Evolutionary conservation across 2,888 invertebrate genomes (phyloP), one percentile per base, ranked within the genome.

Genomic region (Nemapogon koenigi): DNA sequence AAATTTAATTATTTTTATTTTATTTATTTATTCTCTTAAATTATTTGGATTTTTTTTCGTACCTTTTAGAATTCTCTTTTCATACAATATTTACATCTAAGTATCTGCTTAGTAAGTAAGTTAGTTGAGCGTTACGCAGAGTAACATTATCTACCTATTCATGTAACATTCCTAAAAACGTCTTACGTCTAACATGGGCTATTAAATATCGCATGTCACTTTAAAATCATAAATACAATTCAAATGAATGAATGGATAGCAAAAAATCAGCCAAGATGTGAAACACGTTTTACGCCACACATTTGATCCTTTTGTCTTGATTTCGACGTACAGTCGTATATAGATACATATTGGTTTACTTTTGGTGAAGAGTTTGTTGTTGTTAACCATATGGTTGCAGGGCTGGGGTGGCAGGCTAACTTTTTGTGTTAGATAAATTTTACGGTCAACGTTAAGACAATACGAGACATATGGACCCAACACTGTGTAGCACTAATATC

Each of bases 281-380:
- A 10, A 22, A 22, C 22, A 22, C 6, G 22, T 10, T 22, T 10
- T 22, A 10, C 22, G 22, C 22, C 6, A 7, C 6, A 22, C 22
- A 22, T 22, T 22, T 22, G n/a, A n/a, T n/a, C n/a, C n/a, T n/a
- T n/a, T n/a, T n/a, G n/a, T n/a, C n/a, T 22, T 10, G 22, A 7
- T 22, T 22, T 22, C 22, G 19, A 16, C 19, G 14, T 19, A 33
- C 33, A 33, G 19, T 13, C n/a, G 10, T 27, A 18, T 18, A 6
- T 16, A 35, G 61, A 64, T 68, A 63, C 65, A 62, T 38, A 38
- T 68, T 52, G 50, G 70, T 72, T 72, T 71, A 71, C 70, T 69
- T 72, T 70, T 60, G 70, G 71, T 71, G 69, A 70, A 70, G 69
- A 69, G 69, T 71, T 71, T 73, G 72, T 73, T 73, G 62, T 72